These are phyloP conservation scores for Globia sparganii DNA, from an alignment of 2,888 invertebrate species.

Conservation along the genomic window DNA sequence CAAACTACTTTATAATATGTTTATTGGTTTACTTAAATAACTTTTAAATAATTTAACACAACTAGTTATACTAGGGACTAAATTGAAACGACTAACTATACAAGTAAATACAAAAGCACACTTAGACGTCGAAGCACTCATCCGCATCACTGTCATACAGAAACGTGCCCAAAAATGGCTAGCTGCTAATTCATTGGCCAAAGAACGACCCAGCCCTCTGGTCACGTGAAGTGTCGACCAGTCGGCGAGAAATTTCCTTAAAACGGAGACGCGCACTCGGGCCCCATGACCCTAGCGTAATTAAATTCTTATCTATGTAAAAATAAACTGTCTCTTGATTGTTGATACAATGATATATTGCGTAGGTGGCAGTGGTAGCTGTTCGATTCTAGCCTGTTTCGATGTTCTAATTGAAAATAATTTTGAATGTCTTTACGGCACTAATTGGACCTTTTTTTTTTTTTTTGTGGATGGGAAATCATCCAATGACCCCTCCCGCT, in stretches of 20 bases:
- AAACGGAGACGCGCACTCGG: not conserved
- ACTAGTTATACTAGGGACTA: not conserved
- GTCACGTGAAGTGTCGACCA: not conserved
- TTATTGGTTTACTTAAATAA: not conserved
- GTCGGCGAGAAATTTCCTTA: not conserved
- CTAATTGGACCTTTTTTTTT: not conserved
- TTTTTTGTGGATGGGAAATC: no score
- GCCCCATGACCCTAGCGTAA: not conserved
- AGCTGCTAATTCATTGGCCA: not conserved
- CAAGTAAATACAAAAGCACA: not conserved
- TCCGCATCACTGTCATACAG: not conserved
- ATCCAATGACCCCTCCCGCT: no score
- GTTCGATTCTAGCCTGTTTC: not conserved
- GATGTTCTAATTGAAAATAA: not conserved
- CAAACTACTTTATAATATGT: not conserved
- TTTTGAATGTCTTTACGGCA: not conserved
- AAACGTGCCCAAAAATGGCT: not conserved
- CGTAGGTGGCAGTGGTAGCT: not conserved
- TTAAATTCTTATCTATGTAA: not conserved
- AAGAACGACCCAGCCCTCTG: not conserved
- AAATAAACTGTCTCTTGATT: not conserved
- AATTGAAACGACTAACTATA: not conserved
- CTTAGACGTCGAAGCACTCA: not conserved
- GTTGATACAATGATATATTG: not conserved
- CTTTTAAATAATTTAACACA: not conserved